These are phyloP conservation scores for Metalampra italica DNA, from an alignment of 2,888 invertebrate genomes.

Conservation along the genomic window DNA sequence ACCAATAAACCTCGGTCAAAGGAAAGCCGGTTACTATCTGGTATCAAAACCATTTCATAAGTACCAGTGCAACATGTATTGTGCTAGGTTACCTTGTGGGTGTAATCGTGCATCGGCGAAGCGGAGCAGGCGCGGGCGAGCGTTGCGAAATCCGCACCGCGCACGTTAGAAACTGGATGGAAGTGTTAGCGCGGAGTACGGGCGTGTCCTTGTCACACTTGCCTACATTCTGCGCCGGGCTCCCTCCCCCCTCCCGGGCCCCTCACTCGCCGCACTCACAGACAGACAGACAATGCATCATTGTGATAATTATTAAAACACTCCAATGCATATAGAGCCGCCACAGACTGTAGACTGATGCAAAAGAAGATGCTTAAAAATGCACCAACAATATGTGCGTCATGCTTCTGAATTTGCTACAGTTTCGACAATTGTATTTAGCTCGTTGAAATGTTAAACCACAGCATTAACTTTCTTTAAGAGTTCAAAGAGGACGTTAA, in stretches of 20 bases:
- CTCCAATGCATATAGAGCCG: slow-evolving; percentile 28
- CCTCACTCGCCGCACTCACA: slow-evolving; percentile 43
- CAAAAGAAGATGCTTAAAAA: not conserved
- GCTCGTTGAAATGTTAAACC: not conserved
- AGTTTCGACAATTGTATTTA: slow-evolving; percentile 2
- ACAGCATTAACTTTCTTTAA: not conserved
- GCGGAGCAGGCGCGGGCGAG: slow-evolving; percentile 48
- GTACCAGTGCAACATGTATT: slow-evolving; percentile 28
- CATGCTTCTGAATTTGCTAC: slow-evolving; percentile 5
- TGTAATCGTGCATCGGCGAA: slow-evolving; percentile 58
- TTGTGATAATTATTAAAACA: slow-evolving; percentile 59
- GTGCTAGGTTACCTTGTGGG: slow-evolving; percentile 49
- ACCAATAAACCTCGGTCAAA: slow-evolving; percentile 9
- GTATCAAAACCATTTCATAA: slow-evolving; percentile 1
- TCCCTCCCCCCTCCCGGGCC: slow-evolving; percentile 50
- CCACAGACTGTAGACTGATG: not conserved
- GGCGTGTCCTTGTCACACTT: slow-evolving; percentile 79
- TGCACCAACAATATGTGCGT: not conserved
- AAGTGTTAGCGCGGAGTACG: slow-evolving; percentile 69
- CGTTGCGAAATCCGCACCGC: slow-evolving; percentile 71
- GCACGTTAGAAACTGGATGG: slow-evolving; percentile 77
- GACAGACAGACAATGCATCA: slow-evolving; percentile 69
- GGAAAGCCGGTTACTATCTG: slow-evolving; percentile 3
- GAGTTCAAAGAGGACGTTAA: slow-evolving; percentile 6
- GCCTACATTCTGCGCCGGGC: slow-evolving; percentile 74